Evolutionary conservation across 2,797 vertebrate genomes (phyloP), one percentile per base, ranked within the genome.

Genomic region (Oreochromis grahami): DNA sequence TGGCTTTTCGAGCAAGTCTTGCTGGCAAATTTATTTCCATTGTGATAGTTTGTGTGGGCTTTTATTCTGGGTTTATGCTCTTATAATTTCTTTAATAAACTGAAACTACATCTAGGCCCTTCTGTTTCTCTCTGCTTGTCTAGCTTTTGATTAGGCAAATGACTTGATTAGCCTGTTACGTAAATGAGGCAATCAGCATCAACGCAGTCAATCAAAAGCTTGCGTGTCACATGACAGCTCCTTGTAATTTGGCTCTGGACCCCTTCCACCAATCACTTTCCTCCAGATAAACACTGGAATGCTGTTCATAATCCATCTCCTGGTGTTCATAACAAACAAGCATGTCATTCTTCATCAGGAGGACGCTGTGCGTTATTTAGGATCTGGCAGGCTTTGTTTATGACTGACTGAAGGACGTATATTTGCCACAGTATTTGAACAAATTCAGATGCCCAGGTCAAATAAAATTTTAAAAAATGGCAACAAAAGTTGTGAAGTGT

Each of bases 141-240:
- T 87, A 8, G 1, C 7, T 84, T 7, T 82, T 2, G 34, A 53
- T 79, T 63, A 50, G 52, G 68, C 32, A 78, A 58, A 90, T 83
- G 14, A 38, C 55, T 77, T 86, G 32, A 89, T 87, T 79, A 84
- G 24, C 8, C 65, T 86, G 50, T 78, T 80, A 11, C 56, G n/a
- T 78, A 43, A 78, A 80, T 51, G 48, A 79, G 60, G 21, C 11
- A 70, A 32, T 36, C 78, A 48, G n/a, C 17, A 34, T 85, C 41
- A 32, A 52, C 48, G 14, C 38, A 52, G 52, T 65, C 76, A 81
- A 85, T 90, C 79, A 92, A 58, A 81, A 63, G 21, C 77, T 32
- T 34, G 10, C 19, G 2, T 52, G 74, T 83, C 72, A 51, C 21
- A 43, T 51, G 80, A 85, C 21, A 77, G 19, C 82, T 76, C 53